These are phyloP conservation scores for Gadopsis bispinosus DNA, from an alignment of 2,797 vertebrate genomes.

Conservation along the genomic window DNA sequence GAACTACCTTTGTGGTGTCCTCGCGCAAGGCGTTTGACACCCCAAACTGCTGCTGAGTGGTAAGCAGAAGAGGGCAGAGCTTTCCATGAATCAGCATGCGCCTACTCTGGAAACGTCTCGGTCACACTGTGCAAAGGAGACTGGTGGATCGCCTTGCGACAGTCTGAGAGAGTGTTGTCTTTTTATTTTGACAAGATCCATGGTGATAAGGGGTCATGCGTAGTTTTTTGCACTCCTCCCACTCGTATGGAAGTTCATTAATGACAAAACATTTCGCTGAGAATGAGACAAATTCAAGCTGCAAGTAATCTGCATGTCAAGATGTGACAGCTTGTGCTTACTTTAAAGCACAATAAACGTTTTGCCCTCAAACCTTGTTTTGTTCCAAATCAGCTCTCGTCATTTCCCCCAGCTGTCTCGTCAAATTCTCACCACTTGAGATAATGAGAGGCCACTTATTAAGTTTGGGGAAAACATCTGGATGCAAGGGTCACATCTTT, in stretches of 20 bases:
- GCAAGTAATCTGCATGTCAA: slow-evolving; percentile 13
- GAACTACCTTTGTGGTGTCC: neutral
- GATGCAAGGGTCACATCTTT: slow-evolving; percentile 21
- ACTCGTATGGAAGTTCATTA: slow-evolving; percentile 14
- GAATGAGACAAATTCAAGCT: slow-evolving; percentile 21
- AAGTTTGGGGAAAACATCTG: slow-evolving; percentile 58
- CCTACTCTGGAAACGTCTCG: slow-evolving; percentile 17
- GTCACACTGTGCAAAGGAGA: slow-evolving; percentile 21
- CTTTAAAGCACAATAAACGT: slow-evolving; percentile 4
- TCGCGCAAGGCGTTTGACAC: slow-evolving; percentile 23
- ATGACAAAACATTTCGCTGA: slow-evolving; percentile 15
- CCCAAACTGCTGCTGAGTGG: slow-evolving; percentile 3
- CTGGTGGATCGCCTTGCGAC: neutral
- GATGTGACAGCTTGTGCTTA: neutral
- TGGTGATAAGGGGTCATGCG: slow-evolving; percentile 6
- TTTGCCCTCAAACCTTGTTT: slow-evolving; percentile 31
- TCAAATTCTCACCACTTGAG: slow-evolving; percentile 54
- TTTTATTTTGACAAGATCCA: slow-evolving; percentile 34
- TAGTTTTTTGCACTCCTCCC: slow-evolving; percentile 1
- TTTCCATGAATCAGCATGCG: slow-evolving; percentile 27
- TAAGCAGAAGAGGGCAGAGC: slow-evolving; percentile 25
- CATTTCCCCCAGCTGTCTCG: slow-evolving; percentile 40
- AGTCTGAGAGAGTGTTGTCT: slow-evolving; percentile 23
- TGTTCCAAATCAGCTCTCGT: slow-evolving; percentile 40
- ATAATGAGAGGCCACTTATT: slow-evolving; percentile 53